These are phyloP conservation scores for Carpatolechia fugitivella DNA, from an alignment of 2,888 invertebrate genomes.

Conservation along the genomic window DNA sequence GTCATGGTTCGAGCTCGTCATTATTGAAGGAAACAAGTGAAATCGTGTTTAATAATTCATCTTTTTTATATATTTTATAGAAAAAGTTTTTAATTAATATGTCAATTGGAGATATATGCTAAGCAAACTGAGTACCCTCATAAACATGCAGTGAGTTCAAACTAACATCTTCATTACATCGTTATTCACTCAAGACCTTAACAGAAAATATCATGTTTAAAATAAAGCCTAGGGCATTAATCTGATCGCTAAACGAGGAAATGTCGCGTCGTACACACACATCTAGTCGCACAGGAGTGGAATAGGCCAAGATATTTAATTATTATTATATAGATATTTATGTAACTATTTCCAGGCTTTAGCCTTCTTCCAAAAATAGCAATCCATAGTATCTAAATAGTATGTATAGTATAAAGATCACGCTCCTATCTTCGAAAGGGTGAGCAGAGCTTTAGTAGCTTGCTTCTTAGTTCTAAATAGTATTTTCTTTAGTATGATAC, in stretches of 20 bases:
- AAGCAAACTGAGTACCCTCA: no score
- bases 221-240: not conserved
- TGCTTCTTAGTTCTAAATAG: no score
- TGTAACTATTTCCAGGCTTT: not conserved
- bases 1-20: not conserved
- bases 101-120: no score
- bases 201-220: not conserved
- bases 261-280: not conserved
- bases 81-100: no score
- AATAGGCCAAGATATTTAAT: not conserved
- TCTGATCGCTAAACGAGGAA: slow-evolving; percentile 4
- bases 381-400: no score
- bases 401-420: no score
- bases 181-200: slow-evolving; percentile 16
- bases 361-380: not conserved
- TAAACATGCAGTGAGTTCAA: not conserved
- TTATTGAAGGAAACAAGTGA: not conserved
- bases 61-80: no score
- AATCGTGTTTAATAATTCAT: no score
- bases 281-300: not conserved
- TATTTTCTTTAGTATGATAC: no score
- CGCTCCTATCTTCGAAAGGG: no score
- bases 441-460: no score
- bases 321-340: not conserved
- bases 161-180: not conserved